Percentiles rank a stretch among this genome's conserved stretches.
These are phyloP conservation scores for Pseudomyrmex sp. DNA, from an alignment of 1,140 invertebrate genomes.

Conservation along the genomic window DNA sequence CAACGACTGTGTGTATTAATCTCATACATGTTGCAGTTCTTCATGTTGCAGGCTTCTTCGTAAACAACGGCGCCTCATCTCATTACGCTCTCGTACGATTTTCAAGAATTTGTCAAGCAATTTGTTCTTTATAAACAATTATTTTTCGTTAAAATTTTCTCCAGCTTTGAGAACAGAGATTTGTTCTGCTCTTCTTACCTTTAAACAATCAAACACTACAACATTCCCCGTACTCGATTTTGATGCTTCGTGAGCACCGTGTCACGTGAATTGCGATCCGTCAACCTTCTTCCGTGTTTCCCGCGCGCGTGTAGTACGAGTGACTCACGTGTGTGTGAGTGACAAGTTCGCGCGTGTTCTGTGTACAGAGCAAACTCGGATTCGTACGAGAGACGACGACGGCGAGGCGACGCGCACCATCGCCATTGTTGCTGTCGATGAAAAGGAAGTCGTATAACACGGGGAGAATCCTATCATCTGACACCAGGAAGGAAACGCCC, in stretches of 20 bases:
- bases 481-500: conserved; percentile 54
- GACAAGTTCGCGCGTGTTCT: conserved; percentile 57
- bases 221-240: not conserved
- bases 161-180: not conserved
- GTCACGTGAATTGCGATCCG: conserved; percentile 49
- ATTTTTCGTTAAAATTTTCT: not conserved
- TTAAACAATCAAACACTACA: conserved; percentile 5
- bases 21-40: not conserved
- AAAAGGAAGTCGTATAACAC: conserved; percentile 62
- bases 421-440: conserved; percentile 69
- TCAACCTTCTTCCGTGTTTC: conserved; percentile 41
- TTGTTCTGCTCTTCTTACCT: not conserved
- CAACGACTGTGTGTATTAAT: not conserved
- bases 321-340: conserved; percentile 30
- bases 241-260: not conserved
- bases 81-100: not conserved
- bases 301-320: conserved; percentile 1
- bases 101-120: conserved; percentile 19
- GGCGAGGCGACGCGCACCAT: conserved; percentile 45
- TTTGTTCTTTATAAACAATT: not conserved
- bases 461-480: conserved; percentile 38
- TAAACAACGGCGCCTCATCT: not conserved
- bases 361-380: conserved; percentile 79
- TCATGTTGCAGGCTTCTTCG: too few relatives aligned
- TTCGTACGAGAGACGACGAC: conserved; percentile 42